A percentile compares a stretch with the other conserved stretches of the same genome.
Conservation (phyloP, 2,113 vertebrate species). For the Herpetotheres cachinnans region DNA sequence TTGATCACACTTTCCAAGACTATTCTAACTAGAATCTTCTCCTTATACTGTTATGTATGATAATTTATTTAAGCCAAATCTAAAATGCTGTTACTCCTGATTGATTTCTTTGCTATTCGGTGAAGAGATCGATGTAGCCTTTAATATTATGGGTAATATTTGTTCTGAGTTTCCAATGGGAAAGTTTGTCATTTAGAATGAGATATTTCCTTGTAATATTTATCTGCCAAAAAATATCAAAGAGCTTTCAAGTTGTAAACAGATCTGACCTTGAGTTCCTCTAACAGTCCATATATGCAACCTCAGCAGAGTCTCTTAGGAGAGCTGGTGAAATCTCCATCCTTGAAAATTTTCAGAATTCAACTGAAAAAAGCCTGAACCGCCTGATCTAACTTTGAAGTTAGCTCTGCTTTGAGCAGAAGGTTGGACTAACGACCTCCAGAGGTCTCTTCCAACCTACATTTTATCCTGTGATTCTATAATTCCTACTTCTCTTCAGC, state of each 20-base stretch:
- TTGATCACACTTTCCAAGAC: neutral
- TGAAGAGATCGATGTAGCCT: neutral
- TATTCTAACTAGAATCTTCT: neutral
- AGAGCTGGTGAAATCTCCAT: neutral
- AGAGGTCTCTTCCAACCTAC: neutral
- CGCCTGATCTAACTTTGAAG: neutral
- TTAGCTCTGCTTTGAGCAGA: neutral
- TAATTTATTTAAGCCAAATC: neutral
- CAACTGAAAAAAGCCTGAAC: neutral
- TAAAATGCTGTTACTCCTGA: neutral
- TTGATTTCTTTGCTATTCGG: neutral
- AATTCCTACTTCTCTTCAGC: neutral
- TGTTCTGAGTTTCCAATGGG: neutral
- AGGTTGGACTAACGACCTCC: neutral
- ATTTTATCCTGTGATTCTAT: neutral
- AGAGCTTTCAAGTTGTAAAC: neutral
- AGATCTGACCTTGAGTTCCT: neutral
- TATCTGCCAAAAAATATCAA: neutral
- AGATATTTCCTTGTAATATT: neutral
- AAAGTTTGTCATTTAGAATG: neutral
- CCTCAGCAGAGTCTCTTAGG: neutral
- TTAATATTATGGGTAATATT: neutral
- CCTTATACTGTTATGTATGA: neutral
- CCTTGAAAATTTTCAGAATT: neutral
- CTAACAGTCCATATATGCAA: neutral